Conservation (phyloP, 2,797 vertebrate genomes). For the Hippocampus kuda region DNA sequence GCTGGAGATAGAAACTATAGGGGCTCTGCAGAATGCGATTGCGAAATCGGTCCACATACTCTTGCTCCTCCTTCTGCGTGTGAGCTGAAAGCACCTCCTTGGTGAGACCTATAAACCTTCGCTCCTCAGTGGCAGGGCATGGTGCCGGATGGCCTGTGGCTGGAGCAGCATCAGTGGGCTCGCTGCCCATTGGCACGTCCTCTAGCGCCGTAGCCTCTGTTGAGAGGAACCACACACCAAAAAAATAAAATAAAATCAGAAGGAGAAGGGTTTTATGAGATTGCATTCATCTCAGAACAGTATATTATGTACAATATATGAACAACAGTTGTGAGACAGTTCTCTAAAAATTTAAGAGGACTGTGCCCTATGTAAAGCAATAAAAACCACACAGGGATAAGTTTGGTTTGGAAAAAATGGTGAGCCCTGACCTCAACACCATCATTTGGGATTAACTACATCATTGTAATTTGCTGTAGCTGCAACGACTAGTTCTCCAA, state of each 20-base stretch:
- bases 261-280: neutral
- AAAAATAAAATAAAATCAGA: too few species aligned
- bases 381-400: neutral
- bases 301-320: neutral
- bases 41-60: conserved; percentile 75
- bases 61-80: conserved; percentile 82
- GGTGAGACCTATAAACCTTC: conserved; percentile 70
- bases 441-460: neutral
- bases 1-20: conserved; percentile 73
- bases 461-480: neutral
- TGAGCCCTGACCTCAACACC: neutral
- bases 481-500: neutral
- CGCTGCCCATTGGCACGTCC: conserved; percentile 61
- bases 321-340: neutral
- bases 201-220: conserved; percentile 74
- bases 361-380: neutral
- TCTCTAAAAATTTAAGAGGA: neutral
- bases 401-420: neutral
- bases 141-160: conserved; percentile 41
- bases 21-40: conserved; percentile 76
- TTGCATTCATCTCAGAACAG: neutral
- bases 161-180: conserved; percentile 57
- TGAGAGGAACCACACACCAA: neutral
- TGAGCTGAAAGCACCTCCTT: conserved; percentile 79
- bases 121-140: conserved; percentile 55